Conservation (phyloP, 1,140 invertebrate genomes). For the Mercenaria mercenaria region DNA sequence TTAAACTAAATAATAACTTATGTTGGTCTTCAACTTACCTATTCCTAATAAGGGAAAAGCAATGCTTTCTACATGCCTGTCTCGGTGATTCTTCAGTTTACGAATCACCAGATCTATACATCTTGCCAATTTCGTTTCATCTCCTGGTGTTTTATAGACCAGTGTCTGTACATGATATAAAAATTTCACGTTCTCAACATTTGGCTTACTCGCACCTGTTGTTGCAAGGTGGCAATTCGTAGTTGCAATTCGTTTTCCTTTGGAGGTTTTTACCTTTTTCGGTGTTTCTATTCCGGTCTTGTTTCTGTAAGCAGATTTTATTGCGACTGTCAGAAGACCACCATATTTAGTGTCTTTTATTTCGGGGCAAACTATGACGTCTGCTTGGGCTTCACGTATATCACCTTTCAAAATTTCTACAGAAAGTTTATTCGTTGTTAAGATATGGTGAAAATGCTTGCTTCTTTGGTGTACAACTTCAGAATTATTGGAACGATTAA, state of each 20-base stretch:
- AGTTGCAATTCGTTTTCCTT: not conserved
- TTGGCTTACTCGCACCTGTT: too few relatives aligned
- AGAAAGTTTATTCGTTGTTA: too few relatives aligned
- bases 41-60: not conserved
- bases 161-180: not conserved
- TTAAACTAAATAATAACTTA: too few relatives aligned
- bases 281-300: not conserved
- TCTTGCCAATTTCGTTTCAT: not conserved
- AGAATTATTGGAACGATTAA: too few relatives aligned
- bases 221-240: not conserved
- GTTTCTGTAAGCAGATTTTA: not conserved
- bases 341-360: not conserved
- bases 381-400: not conserved
- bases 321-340: not conserved
- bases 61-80: not conserved
- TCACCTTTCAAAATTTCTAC: not conserved
- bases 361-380: not conserved
- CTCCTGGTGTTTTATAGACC: not conserved
- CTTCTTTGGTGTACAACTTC: too few relatives aligned
- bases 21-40: too few relatives aligned
- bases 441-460: too few relatives aligned
- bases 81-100: not conserved
- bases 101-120: not conserved
- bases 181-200: not conserved
- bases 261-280: not conserved